Conservation (phyloP, 2,113 vertebrate species). For the Erinaceus europaeus region DNA sequence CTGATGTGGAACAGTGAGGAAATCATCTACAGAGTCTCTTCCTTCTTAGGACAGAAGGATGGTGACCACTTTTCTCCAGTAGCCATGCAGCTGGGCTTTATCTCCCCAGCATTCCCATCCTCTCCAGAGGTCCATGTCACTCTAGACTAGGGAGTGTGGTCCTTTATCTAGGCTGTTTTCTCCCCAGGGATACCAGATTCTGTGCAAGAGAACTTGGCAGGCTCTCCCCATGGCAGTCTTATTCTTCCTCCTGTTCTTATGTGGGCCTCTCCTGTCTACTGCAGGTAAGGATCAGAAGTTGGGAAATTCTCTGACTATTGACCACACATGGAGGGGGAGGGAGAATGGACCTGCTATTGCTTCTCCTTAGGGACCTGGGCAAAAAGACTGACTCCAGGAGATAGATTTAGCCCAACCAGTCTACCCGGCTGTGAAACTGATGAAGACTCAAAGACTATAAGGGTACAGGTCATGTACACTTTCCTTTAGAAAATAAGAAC, state of each 20-base stretch:
- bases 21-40: background rate
- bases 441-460: background rate
- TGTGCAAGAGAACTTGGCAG: background rate
- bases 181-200: background rate
- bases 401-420: background rate
- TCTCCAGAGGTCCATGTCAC: background rate
- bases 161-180: slow-evolving; percentile 62
- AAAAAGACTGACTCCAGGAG: background rate
- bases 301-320: background rate
- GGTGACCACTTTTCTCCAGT: background rate
- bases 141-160: background rate
- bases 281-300: slow-evolving; percentile 51
- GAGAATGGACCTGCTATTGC: background rate
- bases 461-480: background rate
- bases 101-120: slow-evolving; percentile 16
- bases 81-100: background rate
- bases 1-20: background rate
- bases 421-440: background rate
- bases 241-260: slow-evolving; percentile 23
- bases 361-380: background rate
- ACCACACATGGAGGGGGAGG: background rate
- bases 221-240: slow-evolving; percentile 46
- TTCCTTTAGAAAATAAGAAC: background rate
- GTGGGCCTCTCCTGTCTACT: background rate
- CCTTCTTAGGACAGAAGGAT: background rate